These are phyloP conservation scores for Epinephelus lanceolatus DNA, from an alignment of 2,113 vertebrate species.

Conservation along the genomic window DNA sequence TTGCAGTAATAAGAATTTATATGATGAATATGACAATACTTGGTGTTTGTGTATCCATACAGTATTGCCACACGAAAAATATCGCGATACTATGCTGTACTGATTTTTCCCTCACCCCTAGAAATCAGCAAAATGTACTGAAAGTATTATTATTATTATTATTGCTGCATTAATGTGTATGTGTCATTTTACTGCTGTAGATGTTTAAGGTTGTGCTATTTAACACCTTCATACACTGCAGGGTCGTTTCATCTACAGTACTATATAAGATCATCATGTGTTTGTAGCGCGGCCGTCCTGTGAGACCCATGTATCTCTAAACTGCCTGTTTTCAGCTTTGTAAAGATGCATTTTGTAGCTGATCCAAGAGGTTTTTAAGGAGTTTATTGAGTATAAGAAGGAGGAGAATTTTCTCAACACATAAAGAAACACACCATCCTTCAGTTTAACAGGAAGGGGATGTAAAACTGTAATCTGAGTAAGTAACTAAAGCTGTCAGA, in stretches of 20 bases:
- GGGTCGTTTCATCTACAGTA: background rate
- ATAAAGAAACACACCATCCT: too few relatives aligned
- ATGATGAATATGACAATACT: too few relatives aligned
- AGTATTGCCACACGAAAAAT: too few relatives aligned
- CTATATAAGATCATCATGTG: background rate
- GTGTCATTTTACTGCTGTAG: background rate
- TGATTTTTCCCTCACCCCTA: too few relatives aligned
- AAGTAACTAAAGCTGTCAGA: background rate
- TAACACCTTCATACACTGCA: background rate
- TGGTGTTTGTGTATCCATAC: too few relatives aligned
- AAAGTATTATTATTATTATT: background rate
- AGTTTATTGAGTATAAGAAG: background rate
- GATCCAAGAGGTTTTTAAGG: background rate
- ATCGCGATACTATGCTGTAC: too few relatives aligned
- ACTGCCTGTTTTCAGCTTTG: background rate
- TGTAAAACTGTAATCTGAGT: too few relatives aligned
- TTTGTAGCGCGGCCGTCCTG: background rate
- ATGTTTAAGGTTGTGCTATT: background rate
- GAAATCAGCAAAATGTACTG: background rate
- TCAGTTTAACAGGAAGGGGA: too few relatives aligned
- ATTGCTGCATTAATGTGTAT: background rate
- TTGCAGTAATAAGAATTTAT: too few relatives aligned
- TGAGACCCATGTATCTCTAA: background rate
- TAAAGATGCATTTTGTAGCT: background rate
- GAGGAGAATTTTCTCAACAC: background rate